Conservation (phyloP, 2,797 vertebrate species). For the Macropodus opercularis region DNA sequence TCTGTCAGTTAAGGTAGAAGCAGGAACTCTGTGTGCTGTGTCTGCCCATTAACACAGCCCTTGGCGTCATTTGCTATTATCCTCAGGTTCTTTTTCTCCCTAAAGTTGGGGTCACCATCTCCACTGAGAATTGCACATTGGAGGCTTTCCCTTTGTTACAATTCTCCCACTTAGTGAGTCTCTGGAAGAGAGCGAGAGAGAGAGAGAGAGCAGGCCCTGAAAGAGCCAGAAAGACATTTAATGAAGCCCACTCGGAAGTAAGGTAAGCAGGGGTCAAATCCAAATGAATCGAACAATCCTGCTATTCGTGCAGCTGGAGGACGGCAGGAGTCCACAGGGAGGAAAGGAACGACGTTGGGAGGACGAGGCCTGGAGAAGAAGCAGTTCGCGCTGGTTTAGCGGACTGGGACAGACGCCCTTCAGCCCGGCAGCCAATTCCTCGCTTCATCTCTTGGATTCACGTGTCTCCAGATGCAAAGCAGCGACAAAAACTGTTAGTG, state of each 20-base stretch:
- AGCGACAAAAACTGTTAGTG: conserved; percentile 47
- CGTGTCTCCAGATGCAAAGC: conserved; percentile 54
- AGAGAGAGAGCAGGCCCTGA: conserved; percentile 59
- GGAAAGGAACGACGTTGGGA: conserved; percentile 44
- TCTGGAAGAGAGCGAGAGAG: conserved; percentile 48
- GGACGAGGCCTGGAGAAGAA: conserved; percentile 54
- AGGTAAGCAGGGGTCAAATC: conserved; percentile 83
- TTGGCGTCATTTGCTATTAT: conserved; percentile 94
- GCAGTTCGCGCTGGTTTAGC: conserved; percentile 60
- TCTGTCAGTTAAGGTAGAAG: conserved; percentile 89
- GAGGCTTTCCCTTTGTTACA: conserved; percentile 82
- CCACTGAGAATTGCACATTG: conserved; percentile 82
- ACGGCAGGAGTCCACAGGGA: conserved; percentile 73
- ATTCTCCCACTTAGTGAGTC: conserved; percentile 79
- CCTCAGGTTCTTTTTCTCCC: conserved; percentile 82
- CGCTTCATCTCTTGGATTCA: conserved; percentile 48
- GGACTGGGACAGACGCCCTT: conserved; percentile 65
- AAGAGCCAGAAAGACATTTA: conserved; percentile 82
- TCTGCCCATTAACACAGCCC: conserved; percentile 89
- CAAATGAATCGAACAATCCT: conserved; percentile 78
- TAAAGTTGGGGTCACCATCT: conserved; percentile 84
- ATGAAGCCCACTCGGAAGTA: conserved; percentile 85
- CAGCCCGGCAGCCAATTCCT: conserved; percentile 46
- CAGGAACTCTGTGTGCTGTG: conserved; percentile 82
- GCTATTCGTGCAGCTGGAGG: conserved; percentile 69